phyloP scores from a whole-genome alignment of 2,888 invertebrate species.

The Papilio protenor region DNA sequence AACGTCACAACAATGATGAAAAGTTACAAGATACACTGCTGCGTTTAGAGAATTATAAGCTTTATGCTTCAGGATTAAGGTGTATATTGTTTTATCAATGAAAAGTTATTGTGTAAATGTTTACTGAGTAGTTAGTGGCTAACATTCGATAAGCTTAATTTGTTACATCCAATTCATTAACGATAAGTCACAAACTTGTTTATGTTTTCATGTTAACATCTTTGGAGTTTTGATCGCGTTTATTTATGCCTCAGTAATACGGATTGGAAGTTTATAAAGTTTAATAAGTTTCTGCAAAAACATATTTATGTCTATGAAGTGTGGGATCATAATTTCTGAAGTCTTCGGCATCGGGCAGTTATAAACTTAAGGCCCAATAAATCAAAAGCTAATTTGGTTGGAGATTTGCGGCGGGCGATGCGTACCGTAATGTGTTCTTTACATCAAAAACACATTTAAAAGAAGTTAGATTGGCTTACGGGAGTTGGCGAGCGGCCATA shows the following conservation, averaged over 20 bases:
- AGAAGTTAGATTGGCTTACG: conserved; percentile 84
- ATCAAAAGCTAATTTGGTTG: conserved; percentile 80
- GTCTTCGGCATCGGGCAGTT: conserved; percentile 32
- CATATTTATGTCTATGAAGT: conserved; percentile 12
- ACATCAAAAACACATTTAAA: conserved; percentile 85
- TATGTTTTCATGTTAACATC: background rate
- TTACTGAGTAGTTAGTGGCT: conserved; percentile 33
- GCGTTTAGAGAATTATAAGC: conserved; percentile 51
- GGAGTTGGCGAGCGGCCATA: conserved; percentile 81
- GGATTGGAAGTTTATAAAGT: background rate
- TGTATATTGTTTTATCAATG: conserved; percentile 17
- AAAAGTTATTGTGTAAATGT: background rate
- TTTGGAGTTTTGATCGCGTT: conserved; percentile 19
- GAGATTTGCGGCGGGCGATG: conserved; percentile 72
- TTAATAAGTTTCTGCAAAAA: background rate
- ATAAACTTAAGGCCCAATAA: conserved; percentile 57
- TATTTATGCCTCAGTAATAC: background rate
- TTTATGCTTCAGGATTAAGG: conserved; percentile 46
- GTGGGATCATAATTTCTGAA: conserved; percentile 15
- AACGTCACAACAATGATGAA: conserved; percentile 42
- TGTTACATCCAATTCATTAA: conserved; percentile 37
- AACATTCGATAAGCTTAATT: conserved; percentile 42
- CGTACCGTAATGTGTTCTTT: conserved; percentile 81
- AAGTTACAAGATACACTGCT: conserved; percentile 23
- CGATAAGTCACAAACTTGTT: conserved; percentile 27